phyloP scores from a whole-genome alignment of 2,797 vertebrate species.

The Chlorospingus flavigularis region DNA sequence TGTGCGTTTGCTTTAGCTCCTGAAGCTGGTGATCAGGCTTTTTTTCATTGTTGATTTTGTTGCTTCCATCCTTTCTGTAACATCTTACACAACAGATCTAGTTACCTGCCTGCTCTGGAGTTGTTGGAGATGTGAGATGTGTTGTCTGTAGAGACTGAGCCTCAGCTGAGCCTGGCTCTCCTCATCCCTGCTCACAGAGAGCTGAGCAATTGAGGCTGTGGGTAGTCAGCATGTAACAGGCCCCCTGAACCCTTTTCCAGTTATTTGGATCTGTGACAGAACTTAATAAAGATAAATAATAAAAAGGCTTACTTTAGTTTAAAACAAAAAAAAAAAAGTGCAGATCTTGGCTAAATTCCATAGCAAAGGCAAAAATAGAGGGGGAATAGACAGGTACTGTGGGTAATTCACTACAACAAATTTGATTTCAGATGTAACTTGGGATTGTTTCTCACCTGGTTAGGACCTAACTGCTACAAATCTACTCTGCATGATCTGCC shows the following conservation, averaged over 20 bases:
- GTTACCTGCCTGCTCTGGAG: background rate
- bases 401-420: background rate
- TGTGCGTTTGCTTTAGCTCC: background rate
- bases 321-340: background rate
- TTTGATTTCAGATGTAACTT: slow-evolving; percentile 14
- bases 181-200: background rate
- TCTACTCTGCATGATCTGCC: slow-evolving; percentile 41
- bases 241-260: background rate
- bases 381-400: background rate
- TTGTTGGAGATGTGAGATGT: background rate
- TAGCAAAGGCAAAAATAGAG: background rate
- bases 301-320: background rate
- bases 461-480: slow-evolving; percentile 19
- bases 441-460: background rate
- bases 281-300: background rate
- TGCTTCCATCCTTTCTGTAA: background rate
- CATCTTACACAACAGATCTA: background rate
- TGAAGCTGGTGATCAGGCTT: background rate
- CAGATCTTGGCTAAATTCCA: background rate
- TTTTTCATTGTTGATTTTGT: background rate
- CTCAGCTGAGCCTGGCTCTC: background rate
- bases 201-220: background rate
- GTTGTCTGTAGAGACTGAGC: background rate
- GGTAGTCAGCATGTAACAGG: background rate
- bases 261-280: background rate